A percentile compares a stretch with the other conserved stretches of the same genome.
These are phyloP conservation scores for Argentina silus DNA, from an alignment of 2,797 vertebrate genomes.

Conservation along the genomic window DNA sequence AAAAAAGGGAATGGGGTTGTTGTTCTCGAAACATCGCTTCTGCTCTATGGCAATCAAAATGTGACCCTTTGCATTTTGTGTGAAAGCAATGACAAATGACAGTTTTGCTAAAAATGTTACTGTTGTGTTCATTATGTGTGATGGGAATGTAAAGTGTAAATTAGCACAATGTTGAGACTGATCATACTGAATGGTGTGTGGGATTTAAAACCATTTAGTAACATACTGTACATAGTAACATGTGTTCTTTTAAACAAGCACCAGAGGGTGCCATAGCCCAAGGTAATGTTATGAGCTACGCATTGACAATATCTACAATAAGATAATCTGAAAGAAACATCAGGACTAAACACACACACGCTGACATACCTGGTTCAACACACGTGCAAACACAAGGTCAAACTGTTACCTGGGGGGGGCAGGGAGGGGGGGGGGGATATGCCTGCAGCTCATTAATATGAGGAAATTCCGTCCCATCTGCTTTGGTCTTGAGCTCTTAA, in stretches of 20 bases:
- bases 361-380: not conserved
- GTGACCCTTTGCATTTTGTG: too few species aligned
- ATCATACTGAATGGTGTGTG: too few species aligned
- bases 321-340: not conserved
- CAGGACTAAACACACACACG: not conserved
- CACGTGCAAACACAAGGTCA: not conserved
- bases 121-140: too few species aligned
- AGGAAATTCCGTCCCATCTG: slow-evolving; percentile 1
- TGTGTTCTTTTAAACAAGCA: not conserved
- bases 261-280: not conserved
- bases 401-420: not conserved
- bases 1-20: too few species aligned
- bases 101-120: too few species aligned
- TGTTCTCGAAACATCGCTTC: too few species aligned
- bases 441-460: not conserved
- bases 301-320: not conserved
- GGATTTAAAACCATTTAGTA: too few species aligned
- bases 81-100: too few species aligned
- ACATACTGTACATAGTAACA: not conserved
- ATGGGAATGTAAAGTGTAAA: too few species aligned
- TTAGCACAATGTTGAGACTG: too few species aligned
- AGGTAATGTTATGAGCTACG: not conserved
- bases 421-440: not conserved
- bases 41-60: too few species aligned
- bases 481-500: not conserved